Conservation (phyloP, 2,113 vertebrate species). For the Coracopsis vasa region DNA sequence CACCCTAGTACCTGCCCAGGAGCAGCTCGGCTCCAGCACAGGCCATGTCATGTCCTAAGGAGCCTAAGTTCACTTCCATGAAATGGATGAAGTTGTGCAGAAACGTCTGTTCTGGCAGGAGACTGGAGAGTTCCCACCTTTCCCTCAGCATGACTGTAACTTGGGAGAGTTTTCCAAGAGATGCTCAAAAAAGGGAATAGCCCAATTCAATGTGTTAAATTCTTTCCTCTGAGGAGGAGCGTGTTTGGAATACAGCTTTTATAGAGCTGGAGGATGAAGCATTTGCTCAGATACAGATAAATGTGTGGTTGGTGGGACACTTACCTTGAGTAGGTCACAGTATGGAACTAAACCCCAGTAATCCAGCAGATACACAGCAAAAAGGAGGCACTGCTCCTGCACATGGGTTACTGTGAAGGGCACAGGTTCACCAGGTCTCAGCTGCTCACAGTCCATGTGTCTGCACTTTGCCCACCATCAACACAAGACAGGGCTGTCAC, state of each 20-base stretch:
- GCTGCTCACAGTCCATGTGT: accelerated
- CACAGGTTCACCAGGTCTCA: neutral
- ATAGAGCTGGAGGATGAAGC: neutral
- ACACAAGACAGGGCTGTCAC: neutral
- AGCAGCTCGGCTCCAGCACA: neutral
- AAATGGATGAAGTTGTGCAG: neutral
- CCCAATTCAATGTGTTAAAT: neutral
- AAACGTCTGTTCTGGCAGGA: neutral
- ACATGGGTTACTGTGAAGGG: neutral
- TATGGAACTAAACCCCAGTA: neutral
- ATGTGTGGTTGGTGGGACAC: neutral
- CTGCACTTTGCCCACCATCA: neutral
- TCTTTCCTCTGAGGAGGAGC: neutral
- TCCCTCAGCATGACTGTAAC: neutral
- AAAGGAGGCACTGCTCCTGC: neutral
- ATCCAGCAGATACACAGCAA: accelerated
- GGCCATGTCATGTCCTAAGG: accelerated
- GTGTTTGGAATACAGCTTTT: neutral
- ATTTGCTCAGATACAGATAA: neutral
- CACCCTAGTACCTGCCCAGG: neutral
- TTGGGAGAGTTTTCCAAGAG: neutral
- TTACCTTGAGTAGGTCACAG: neutral
- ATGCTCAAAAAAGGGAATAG: neutral
- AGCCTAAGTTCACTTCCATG: accelerated
- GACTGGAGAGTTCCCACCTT: neutral